These are phyloP conservation scores for Peromyscus maniculatus DNA, from an alignment of 2,113 vertebrate species.

Conservation along the genomic window DNA sequence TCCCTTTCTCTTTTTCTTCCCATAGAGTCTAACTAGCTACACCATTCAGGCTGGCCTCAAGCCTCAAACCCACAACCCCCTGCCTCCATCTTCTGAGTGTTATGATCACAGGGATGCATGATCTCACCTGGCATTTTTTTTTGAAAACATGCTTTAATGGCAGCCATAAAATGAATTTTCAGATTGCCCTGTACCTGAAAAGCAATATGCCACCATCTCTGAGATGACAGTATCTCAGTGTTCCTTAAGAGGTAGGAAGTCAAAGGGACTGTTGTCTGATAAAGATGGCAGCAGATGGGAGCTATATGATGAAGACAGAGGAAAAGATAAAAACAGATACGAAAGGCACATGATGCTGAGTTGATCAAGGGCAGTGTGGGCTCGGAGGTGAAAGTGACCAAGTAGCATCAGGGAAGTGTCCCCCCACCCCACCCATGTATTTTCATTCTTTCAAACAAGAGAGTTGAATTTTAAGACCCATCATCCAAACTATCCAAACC, in stretches of 20 bases:
- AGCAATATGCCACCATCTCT: background rate
- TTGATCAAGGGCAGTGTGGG: background rate
- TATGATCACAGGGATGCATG: background rate
- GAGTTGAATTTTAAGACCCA: background rate
- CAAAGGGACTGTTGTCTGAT: background rate
- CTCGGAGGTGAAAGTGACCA: background rate
- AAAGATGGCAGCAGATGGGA: background rate
- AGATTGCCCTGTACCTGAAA: background rate
- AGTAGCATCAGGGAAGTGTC: background rate
- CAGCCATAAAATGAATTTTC: constrained; percentile 17
- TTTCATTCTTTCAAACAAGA: background rate
- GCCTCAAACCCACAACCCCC: background rate
- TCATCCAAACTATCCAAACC: background rate
- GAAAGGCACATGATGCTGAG: background rate
- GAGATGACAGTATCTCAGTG: background rate
- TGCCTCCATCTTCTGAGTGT: background rate
- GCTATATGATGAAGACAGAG: background rate
- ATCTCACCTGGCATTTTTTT: background rate
- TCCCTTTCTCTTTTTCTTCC: background rate
- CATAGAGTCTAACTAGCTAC: background rate
- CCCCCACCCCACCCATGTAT: background rate
- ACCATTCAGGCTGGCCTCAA: background rate
- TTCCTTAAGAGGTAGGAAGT: background rate
- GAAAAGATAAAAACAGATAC: background rate
- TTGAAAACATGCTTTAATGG: background rate